Evolutionary conservation across 2,888 invertebrate genomes (phyloP).

Genomic region (Trachelus iudaicus): DNA sequence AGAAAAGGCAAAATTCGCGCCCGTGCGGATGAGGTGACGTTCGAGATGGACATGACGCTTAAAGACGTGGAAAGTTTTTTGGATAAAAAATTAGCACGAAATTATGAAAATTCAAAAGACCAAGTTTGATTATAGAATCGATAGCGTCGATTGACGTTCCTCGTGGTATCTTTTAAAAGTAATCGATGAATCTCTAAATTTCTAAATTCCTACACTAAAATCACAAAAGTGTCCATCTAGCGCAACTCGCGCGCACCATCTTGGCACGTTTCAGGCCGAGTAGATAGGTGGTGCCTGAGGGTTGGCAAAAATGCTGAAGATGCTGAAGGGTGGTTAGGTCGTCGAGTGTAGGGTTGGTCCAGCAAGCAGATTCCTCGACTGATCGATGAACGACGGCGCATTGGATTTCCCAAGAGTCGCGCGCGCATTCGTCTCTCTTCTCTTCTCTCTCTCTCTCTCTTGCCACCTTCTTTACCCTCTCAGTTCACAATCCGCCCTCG

Average conservation of each 20-base stretch:
- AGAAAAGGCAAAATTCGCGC: slow-evolving; percentile 13
- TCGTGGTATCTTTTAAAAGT: background rate
- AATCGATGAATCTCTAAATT: background rate
- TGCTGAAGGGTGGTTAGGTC: slow-evolving; percentile 30
- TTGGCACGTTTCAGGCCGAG: background rate
- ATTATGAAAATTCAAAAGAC: background rate
- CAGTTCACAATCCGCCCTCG: slow-evolving; percentile 43
- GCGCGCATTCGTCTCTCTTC: slow-evolving; percentile 49
- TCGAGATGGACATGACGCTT: slow-evolving; percentile 48
- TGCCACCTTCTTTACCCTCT: slow-evolving; percentile 32
- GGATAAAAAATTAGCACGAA: slow-evolving; percentile 12
- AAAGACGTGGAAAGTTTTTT: slow-evolving; percentile 34
- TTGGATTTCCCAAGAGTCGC: slow-evolving; percentile 41
- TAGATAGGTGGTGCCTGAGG: background rate
- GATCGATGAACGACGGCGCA: slow-evolving; percentile 55
- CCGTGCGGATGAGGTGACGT: slow-evolving; percentile 35
- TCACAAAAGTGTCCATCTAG: background rate
- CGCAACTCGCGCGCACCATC: background rate
- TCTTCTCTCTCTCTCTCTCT: slow-evolving; percentile 23
- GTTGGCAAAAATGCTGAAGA: background rate
- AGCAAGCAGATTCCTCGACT: slow-evolving; percentile 60
- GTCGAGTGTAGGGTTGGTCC: slow-evolving; percentile 52
- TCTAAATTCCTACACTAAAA: background rate
- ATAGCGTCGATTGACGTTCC: background rate
- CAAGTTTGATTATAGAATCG: background rate